Conservation (phyloP, 2,888 invertebrate species). For the Mesorhabditis belari region DNA sequence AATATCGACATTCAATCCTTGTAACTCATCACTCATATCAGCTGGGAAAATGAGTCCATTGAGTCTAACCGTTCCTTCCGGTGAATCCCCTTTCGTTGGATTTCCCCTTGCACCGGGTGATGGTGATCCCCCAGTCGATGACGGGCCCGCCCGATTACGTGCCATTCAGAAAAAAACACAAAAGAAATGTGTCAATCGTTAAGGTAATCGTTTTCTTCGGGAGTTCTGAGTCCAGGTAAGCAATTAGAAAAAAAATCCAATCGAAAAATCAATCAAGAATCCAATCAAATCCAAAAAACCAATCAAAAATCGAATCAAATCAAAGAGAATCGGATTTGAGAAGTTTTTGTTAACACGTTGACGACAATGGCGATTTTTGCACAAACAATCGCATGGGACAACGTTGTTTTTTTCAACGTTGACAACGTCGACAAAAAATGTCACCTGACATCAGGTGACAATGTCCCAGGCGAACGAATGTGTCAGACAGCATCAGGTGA, state of each 20-base stretch:
- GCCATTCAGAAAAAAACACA: not conserved
- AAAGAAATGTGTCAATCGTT: not conserved
- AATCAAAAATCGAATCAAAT: no score
- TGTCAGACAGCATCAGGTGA: no score
- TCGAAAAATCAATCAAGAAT: not conserved
- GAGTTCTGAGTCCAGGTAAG: no score
- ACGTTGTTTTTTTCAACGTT: no score
- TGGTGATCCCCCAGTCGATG: not conserved
- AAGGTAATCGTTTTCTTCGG: no score
- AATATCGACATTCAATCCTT: conserved; percentile 45
- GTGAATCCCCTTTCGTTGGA: not conserved
- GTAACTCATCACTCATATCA: conserved; percentile 49
- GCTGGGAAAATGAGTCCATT: conserved; percentile 45
- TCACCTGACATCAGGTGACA: no score
- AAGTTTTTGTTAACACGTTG: no score
- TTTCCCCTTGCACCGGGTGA: not conserved
- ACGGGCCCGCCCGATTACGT: not conserved
- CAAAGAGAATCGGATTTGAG: no score
- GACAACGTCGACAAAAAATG: no score
- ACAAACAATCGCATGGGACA: no score
- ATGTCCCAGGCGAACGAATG: no score
- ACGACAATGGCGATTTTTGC: no score
- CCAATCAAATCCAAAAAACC: not conserved
- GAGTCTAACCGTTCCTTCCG: conserved; percentile 28
- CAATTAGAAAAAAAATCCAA: not conserved